Base-by-base conservation (phyloP, 2,797 vertebrate genomes). In the Denticeps clupeoides region DNA sequence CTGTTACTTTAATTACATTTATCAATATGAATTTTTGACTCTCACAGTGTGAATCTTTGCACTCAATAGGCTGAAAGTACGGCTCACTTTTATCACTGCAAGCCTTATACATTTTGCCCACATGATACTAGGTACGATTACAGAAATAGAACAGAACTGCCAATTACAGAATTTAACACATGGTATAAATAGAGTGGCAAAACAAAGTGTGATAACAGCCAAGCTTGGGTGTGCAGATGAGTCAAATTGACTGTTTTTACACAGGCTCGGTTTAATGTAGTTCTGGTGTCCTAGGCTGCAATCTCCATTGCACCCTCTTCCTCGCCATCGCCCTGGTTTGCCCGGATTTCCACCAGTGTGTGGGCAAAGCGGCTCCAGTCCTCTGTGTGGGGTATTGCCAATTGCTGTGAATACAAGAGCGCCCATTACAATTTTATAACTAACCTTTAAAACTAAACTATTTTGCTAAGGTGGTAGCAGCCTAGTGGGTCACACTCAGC, bases 311-410 rank as follows among this genome's bases (percentile, higher is more conserved):
- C 49, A 9, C 72, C 75, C 53, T 88, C 87, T 48, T 88, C 85
- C 13, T 89, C 87, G 0, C 82, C 82, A 53, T 89, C 86, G 0
- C 80, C 78, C 26, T 82, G 65, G 77, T 89, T 89, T 31, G 84
- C 85, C 0, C 80, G 83, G 46, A 89, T 87, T 53, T 89, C 88
- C 65, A 85, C 78, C 43, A 91, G 63, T 4, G 87, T 88, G 11
- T 78, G 76, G 27, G 85, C 85, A 2, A 91, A 86, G 21, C 83
- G 78, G 2, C 78, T 82, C 88, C 88, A 91, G 27, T 91, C 88
- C 0, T 89, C 88, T 0, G 71, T 80, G 63, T 88, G 87, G 0
- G 88, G 85, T 3, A 87, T 64, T 0, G 88, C 86, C 42, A 90
- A 79, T 83, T 90, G 76, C 43, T 58, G 66, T 56, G 53, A 41